Evolutionary conservation across 2,797 vertebrate species (phyloP), one percentile per base, ranked within the genome.

Genomic region (Mareca strepera): DNA sequence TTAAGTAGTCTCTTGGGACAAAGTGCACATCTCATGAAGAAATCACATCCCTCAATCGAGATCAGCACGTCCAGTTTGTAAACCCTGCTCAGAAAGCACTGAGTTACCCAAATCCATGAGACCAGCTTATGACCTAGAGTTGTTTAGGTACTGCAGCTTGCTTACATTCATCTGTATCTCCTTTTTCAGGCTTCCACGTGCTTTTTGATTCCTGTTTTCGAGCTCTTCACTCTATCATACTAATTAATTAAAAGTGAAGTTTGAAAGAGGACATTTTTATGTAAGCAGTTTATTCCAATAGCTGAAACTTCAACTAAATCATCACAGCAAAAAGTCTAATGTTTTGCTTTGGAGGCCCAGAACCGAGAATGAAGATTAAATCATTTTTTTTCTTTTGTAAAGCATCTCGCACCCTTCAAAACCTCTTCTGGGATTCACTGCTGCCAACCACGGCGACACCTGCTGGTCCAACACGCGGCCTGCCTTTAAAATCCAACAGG

Each of bases 381-480:
- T 33, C 31, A 62, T 4, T 46, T 68, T 37, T 44, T 44, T 69
- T n/a, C 6, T 56, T 58, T 28, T 70, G 17, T 2, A 23, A 50
- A 17, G 63, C 26, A 9, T 28, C 29, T 66, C 41, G 67, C 17
- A 26, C 25, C 17, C 20, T 74, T 78, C 58, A 86, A 70, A 86
- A 60, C 5, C 3, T 7, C 31, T 59, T 60, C 29, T 8, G 6
- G 5, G 21, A 69, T 33, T n/a, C 70, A 44, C 29, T 76, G 48
- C 41, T 70, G 39, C 50, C 56, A 84, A 84, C 83, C 58, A 86
- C 31, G 78, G 82, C 17, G 60, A 92, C 92, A 96, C 33, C 95
- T 97, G 41, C 82, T 92, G 96, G 70, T 26, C 60, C 81, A 76
- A 9, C 5, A 91, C 48, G 21, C 10, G 17, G 23, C 17, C 17